Percentiles rank a stretch among this genome's conserved stretches.
phyloP scores from a whole-genome alignment of 2,797 vertebrate species.

The Lepilemur septentrionalis region DNA sequence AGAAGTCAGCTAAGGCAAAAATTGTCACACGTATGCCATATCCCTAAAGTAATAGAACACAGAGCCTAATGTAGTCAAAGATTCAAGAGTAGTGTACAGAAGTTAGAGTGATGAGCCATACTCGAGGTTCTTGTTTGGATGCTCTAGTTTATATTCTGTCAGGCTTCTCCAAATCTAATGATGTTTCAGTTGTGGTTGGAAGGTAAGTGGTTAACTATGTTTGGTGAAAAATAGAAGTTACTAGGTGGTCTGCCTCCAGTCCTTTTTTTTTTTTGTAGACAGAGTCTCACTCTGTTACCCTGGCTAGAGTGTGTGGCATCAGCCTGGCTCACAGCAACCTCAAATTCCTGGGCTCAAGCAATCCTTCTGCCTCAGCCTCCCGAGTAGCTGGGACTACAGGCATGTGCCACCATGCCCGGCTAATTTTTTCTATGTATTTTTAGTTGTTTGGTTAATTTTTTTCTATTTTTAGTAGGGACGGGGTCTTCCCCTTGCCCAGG shows the following conservation, averaged over 20 bases:
- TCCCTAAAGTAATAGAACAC: neutral
- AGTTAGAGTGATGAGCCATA: neutral
- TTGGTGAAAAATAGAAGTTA: neutral
- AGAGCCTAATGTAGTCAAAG: neutral
- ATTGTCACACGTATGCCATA: neutral
- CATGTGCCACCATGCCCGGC: too few species aligned
- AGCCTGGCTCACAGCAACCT: too few species aligned
- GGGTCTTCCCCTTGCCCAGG: too few species aligned
- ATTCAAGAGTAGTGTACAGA: neutral
- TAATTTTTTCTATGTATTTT: too few species aligned
- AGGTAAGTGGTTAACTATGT: neutral
- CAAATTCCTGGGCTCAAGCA: too few species aligned
- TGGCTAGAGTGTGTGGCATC: too few species aligned
- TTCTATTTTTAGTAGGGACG: too few species aligned
- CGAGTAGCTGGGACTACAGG: too few species aligned
- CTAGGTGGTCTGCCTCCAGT: neutral
- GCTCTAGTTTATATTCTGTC: neutral
- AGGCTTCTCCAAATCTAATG: neutral
- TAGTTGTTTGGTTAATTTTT: too few species aligned
- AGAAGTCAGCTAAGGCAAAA: neutral
- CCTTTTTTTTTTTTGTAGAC: neutral
- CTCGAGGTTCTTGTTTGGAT: neutral
- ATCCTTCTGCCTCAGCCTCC: too few species aligned
- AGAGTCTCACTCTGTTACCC: too few species aligned
- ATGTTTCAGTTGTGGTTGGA: neutral